Base-by-base conservation (phyloP, 2,113 vertebrate genomes). In the Hemichromis elongatus region DNA sequence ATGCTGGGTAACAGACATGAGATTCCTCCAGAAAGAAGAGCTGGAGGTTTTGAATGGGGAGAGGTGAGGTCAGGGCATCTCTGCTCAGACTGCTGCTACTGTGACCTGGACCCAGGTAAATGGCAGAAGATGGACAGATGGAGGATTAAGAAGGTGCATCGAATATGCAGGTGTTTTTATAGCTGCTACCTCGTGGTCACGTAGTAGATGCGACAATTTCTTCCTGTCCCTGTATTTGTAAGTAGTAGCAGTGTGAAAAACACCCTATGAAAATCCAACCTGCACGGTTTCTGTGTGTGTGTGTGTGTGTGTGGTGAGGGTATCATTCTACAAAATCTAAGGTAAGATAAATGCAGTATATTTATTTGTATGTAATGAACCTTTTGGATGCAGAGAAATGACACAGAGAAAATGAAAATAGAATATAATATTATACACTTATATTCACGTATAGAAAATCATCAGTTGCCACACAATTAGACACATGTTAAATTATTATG, bases 251-350 rank as follows among this genome's bases (percentile, higher is more conserved):
- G 45, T 18, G 14, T 50, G 45, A 50, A 50, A 50, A 18, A 18
- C 16, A 16, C 6, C 6, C 16, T 50, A 16, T 50, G 47, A 7
- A 21, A 66, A 40, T 21, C 3, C 28, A 33, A 2, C 28, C 28
- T 63, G 59, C 30, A 35, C 3, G 30, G 59, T 61, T 3, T 35
- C 16, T 59, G 11, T 1, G 21, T 2, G 0, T 1, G 19, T 2
- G 12, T 14, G 6, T 19, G 30, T 35, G 10, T 45, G 12, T 2
- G 59, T 37, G 35, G 8, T 37, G 35, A 3, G 7, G 9, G 42
- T 5, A 45, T 53, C 7, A 2, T n/a, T 53, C 18, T 52, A 9
- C 14, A 30, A 30, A 30, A 30, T n/a, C n/a, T n/a, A n/a, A n/a
- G n/a, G n/a, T n/a, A n/a, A 28, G 28, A 28, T 28, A 28, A 28